These are phyloP conservation scores for Piezodorus guildinii DNA, from an alignment of 1,140 invertebrate genomes.

Conservation along the genomic window DNA sequence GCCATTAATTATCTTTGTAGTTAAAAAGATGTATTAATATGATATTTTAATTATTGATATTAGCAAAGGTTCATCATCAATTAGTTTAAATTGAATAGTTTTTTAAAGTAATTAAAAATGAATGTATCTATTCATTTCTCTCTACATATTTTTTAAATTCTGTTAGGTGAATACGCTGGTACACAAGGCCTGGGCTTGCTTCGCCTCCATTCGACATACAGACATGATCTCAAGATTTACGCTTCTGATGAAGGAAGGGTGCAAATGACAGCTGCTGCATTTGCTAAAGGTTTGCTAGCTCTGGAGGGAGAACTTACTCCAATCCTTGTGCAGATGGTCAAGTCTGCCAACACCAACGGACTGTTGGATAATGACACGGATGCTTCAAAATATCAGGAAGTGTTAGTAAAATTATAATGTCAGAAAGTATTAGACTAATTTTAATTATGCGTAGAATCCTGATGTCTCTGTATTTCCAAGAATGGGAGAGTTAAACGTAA, in stretches of 20 bases:
- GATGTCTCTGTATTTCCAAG: no score
- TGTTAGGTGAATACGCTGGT: constrained; percentile 70
- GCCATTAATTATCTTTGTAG: no score
- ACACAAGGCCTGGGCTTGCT: constrained; percentile 85
- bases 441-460: no score
- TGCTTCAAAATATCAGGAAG: constrained; percentile 88
- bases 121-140: no score
- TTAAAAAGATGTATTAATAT: no score
- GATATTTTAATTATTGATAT: no score
- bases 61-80: no score
- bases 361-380: constrained; percentile 95
- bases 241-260: constrained; percentile 97
- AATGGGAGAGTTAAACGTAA: no score
- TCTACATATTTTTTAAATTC: constrained; percentile 24
- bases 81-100: no score
- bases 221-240: constrained; percentile 99
- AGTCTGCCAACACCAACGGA: constrained; percentile 97
- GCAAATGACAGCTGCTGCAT: constrained; percentile 99
- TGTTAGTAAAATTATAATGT: constrained; percentile 58
- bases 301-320: constrained; percentile 97
- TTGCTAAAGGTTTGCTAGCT: constrained; percentile 93
- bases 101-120: no score
- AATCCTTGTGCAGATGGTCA: constrained; percentile 99
- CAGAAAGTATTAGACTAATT: no score
- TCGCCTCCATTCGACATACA: constrained; percentile 91